phyloP scores from a whole-genome alignment of 53 echinoderm and acorn worm species.

The Holothuria scabra region DNA sequence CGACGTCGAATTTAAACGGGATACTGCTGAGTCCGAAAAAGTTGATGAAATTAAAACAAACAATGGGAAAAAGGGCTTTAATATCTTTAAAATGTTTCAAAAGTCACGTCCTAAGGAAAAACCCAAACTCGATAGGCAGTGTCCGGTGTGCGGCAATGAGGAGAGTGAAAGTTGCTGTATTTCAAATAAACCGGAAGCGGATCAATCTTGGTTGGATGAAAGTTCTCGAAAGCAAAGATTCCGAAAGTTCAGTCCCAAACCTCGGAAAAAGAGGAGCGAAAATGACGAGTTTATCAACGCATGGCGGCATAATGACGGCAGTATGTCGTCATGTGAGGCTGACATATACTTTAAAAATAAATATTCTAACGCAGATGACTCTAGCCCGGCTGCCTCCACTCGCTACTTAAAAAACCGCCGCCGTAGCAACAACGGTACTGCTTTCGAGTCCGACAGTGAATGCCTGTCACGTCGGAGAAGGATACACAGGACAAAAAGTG shows the following conservation, averaged over 20 bases:
- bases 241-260: not conserved
- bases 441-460: constrained; percentile 40
- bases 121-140: constrained; percentile 1
- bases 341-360: not conserved
- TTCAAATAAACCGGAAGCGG: not conserved
- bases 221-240: constrained; percentile 7
- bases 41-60: not conserved
- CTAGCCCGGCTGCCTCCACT: not conserved
- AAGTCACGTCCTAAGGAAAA: constrained; percentile 18
- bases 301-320: constrained; percentile 36
- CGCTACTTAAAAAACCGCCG: not conserved
- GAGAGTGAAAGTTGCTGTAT: constrained; percentile 42
- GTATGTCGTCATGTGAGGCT: constrained; percentile 26
- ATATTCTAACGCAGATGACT: not conserved
- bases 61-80: constrained; percentile 21
- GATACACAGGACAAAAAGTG: constrained; percentile 39
- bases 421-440: not conserved
- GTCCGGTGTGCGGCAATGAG: constrained; percentile 42
- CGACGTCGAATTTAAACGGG: not conserved
- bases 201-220: not conserved
- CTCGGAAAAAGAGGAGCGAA: constrained; percentile 11
- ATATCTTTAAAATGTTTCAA: constrained; percentile 40
- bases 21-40: not conserved
- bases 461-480: constrained; percentile 3
- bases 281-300: constrained; percentile 43